Percentiles rank a stretch among this genome's conserved stretches.
phyloP scores from a whole-genome alignment of 2,888 invertebrate species.

The Drosophila anceps region DNA sequence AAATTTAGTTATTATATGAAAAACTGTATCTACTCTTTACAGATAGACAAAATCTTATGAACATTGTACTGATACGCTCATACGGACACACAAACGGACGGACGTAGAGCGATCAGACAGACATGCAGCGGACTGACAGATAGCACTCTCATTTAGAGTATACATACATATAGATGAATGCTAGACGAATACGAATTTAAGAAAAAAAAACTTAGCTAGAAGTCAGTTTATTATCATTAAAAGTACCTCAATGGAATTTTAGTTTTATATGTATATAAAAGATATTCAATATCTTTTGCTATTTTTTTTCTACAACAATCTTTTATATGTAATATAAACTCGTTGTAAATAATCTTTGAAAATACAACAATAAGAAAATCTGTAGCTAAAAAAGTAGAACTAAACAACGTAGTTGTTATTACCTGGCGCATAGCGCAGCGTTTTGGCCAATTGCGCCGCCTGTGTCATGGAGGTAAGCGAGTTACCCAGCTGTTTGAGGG shows the following conservation, averaged over 20 bases:
- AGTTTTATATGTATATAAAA: background rate
- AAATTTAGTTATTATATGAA: too few species aligned
- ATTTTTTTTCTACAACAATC: background rate
- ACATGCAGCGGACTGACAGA: background rate
- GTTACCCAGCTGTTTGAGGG: slow-evolving; percentile 84
- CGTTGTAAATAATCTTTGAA: background rate
- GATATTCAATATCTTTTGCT: background rate
- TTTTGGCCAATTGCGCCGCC: slow-evolving; percentile 85
- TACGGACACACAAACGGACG: too few species aligned
- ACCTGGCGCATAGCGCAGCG: slow-evolving; percentile 85
- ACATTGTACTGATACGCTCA: too few species aligned
- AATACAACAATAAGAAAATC: background rate
- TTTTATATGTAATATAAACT: background rate
- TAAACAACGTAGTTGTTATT: slow-evolving; percentile 51
- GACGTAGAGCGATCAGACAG: too few species aligned
- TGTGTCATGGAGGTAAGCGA: slow-evolving; percentile 83
- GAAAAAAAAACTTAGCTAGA: too few species aligned
- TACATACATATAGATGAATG: background rate
- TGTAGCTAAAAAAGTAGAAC: background rate
- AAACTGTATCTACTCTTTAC: too few species aligned
- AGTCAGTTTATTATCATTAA: background rate
- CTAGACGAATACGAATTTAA: too few species aligned
- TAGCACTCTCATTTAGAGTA: background rate
- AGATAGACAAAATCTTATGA: too few species aligned
- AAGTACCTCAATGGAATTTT: background rate